Evolutionary conservation across 2,888 invertebrate species (phyloP).

Genomic region (Apodemia duryi): DNA sequence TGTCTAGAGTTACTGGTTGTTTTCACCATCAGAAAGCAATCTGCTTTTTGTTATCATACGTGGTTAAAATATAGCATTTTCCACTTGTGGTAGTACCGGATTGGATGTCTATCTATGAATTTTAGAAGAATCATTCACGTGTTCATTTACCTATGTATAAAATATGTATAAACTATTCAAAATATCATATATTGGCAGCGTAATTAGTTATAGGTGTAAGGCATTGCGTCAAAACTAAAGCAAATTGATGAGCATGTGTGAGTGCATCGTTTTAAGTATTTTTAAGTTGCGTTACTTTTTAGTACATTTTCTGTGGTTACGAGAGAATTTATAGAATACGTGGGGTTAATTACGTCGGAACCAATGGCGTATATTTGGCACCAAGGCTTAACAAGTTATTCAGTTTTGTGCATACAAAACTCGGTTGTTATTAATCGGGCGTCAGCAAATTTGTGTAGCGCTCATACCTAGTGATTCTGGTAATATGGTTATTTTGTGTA

Average conservation of each 20-base stretch:
- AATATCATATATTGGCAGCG: no score
- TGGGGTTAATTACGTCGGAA: slow-evolving; percentile 28
- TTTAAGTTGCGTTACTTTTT: slow-evolving; percentile 1
- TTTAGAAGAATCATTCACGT: no score
- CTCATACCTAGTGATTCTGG: slow-evolving; percentile 39
- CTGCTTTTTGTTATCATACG: no score
- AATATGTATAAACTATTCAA: no score
- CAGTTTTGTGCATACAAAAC: slow-evolving; percentile 50
- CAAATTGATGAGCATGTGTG: neutral
- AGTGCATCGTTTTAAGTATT: slow-evolving; percentile 6
- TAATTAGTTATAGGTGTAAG: neutral
- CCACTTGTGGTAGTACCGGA: no score
- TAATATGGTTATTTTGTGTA: neutral
- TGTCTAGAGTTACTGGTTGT: no score
- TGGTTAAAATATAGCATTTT: no score
- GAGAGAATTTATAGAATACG: neutral
- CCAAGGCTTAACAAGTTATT: slow-evolving; percentile 48
- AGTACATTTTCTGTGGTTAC: neutral
- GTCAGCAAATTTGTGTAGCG: slow-evolving; percentile 45
- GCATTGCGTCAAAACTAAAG: neutral
- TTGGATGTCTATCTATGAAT: no score
- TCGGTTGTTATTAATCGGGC: slow-evolving; percentile 54
- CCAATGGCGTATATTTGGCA: slow-evolving; percentile 40
- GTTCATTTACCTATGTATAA: no score
- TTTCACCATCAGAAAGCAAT: no score